Evolutionary conservation across 1,140 invertebrate genomes (phyloP).

Genomic region (Drosophila sulfurigaster): DNA sequence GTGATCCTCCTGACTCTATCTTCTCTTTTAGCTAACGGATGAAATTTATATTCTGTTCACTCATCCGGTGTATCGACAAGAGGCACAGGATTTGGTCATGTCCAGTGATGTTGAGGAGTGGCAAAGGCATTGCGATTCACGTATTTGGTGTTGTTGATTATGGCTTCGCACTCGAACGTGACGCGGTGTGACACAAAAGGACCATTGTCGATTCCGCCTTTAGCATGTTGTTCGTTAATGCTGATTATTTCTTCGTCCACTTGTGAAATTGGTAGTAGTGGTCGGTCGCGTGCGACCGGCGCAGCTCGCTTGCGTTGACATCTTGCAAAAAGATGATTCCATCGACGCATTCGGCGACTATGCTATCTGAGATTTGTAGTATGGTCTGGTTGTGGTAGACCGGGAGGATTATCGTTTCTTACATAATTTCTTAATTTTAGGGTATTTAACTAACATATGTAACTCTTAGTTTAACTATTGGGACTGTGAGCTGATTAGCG

Average conservation of each 20-base stretch:
- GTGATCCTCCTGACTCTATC: no score
- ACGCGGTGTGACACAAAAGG: not conserved
- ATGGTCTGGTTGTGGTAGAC: not conserved
- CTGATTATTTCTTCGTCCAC: not conserved
- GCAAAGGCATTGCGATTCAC: not conserved
- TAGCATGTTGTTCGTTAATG: slow-evolving; percentile 4
- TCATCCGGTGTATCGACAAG: not conserved
- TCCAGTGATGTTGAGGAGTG: slow-evolving; percentile 8
- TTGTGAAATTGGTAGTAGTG: not conserved
- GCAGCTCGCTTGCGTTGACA: no score
- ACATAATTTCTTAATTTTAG: not conserved
- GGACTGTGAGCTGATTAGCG: not conserved
- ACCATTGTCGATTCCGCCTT: not conserved
- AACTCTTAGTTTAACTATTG: not conserved
- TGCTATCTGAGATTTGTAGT: not conserved
- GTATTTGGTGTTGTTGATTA: slow-evolving; percentile 3
- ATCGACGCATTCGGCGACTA: not conserved
- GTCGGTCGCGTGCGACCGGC: not conserved
- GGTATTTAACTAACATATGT: not conserved
- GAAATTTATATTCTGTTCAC: no score
- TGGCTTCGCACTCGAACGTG: not conserved
- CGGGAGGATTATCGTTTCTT: not conserved
- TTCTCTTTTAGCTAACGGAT: no score
- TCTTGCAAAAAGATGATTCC: not conserved
- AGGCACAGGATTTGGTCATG: not conserved